Percentiles rank a stretch among this genome's conserved stretches.
phyloP scores from a whole-genome alignment of 2,113 vertebrate genomes.

The Empidonax traillii region DNA sequence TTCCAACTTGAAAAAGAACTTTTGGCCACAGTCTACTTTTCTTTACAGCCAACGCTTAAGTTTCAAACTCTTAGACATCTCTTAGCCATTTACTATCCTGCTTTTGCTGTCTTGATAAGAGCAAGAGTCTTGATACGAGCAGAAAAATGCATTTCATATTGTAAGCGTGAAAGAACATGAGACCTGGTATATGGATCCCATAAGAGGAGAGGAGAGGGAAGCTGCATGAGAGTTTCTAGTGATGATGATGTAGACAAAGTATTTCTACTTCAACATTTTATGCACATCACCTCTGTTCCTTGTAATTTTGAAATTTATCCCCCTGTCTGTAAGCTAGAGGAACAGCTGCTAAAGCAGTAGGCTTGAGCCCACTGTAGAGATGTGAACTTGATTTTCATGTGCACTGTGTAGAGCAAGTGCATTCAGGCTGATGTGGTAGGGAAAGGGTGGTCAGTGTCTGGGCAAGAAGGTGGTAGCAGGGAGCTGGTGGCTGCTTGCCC shows the following conservation, averaged over 20 bases:
- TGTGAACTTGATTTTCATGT: not conserved
- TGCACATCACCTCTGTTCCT: not conserved
- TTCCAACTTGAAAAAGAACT: not conserved
- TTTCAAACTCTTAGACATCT: not conserved
- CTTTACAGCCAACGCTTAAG: not conserved
- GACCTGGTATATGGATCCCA: fast-evolving
- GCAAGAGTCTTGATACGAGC: not conserved
- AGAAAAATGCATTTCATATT: not conserved
- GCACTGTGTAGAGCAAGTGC: not conserved
- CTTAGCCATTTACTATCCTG: not conserved
- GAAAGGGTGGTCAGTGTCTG: not conserved
- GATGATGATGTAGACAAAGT: not conserved
- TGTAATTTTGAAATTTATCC: not conserved
- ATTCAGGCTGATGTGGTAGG: not conserved
- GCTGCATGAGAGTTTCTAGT: not conserved
- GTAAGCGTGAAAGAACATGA: not conserved
- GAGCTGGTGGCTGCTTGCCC: not conserved
- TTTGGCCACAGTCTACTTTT: not conserved
- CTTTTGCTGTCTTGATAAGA: not conserved
- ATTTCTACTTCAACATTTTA: not conserved
- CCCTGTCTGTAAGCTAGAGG: not conserved
- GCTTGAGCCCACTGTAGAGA: not conserved
- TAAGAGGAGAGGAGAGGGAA: not conserved
- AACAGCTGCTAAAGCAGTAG: not conserved
- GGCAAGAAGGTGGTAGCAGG: not conserved